A percentile compares a stretch with the other conserved stretches of the same genome.
Evolutionary conservation across 2,797 vertebrate species (phyloP).

Genomic region (Sebastolobus alascanus): DNA sequence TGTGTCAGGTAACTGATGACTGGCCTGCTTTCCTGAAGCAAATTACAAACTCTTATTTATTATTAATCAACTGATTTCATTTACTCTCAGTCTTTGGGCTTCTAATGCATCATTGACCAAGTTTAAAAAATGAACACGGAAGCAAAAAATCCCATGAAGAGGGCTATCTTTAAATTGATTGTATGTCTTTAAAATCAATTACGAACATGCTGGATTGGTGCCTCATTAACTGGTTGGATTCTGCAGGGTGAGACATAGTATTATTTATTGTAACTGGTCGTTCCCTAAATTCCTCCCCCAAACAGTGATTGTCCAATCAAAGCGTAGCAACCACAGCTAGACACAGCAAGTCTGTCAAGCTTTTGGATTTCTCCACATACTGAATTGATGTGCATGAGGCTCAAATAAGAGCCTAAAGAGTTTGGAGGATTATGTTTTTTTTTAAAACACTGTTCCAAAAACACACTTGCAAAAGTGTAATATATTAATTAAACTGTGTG

Average conservation of each 20-base stretch:
- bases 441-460: neutral
- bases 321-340: neutral
- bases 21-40: slow-evolving; percentile 35
- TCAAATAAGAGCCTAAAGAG: neutral
- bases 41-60: slow-evolving; percentile 48
- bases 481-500: neutral
- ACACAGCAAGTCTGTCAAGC: neutral
- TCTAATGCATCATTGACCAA: slow-evolving; percentile 17
- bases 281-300: neutral
- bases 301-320: neutral
- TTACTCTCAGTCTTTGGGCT: slow-evolving; percentile 8
- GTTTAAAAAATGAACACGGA: neutral
- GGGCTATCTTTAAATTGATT: slow-evolving; percentile 11
- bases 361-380: neutral
- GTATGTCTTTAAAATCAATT: slow-evolving; percentile 22
- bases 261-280: neutral
- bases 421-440: neutral
- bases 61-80: slow-evolving; percentile 48
- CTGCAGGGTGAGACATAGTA: neutral
- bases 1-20: slow-evolving; percentile 51
- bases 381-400: neutral
- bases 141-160: neutral
- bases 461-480: neutral
- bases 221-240: neutral
- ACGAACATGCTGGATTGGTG: slow-evolving; percentile 1